Evolutionary conservation across 2,797 vertebrate genomes (phyloP).

Genomic region (Acanthurus tractus): DNA sequence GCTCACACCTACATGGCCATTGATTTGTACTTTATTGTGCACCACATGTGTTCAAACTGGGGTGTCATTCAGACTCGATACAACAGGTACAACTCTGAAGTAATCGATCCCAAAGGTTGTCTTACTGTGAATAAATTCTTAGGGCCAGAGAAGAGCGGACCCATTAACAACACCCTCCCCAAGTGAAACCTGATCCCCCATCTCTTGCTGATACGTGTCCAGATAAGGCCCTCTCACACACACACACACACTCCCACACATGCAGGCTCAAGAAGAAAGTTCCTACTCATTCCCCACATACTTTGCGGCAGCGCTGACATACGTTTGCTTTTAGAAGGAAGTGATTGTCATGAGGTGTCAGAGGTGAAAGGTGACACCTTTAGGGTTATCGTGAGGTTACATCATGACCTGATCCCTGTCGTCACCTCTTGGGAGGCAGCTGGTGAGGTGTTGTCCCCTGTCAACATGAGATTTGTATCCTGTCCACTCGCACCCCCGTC

Average conservation of each 20-base stretch:
- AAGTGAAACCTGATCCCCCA: slow-evolving; percentile 59
- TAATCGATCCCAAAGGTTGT: slow-evolving; percentile 62
- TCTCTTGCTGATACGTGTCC: slow-evolving; percentile 61
- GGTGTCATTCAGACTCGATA: slow-evolving; percentile 56
- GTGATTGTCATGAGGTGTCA: slow-evolving; percentile 67
- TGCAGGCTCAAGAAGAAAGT: slow-evolving; percentile 42
- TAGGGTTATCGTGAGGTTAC: slow-evolving; percentile 71
- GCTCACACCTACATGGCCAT: neutral
- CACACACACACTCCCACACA: slow-evolving; percentile 13
- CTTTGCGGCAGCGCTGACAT: slow-evolving; percentile 40
- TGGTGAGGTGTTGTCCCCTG: slow-evolving; percentile 52
- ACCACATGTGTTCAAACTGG: slow-evolving; percentile 44
- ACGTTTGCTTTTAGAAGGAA: slow-evolving; percentile 69
- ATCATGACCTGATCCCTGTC: slow-evolving; percentile 67
- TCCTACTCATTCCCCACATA: slow-evolving; percentile 38
- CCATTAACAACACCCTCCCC: slow-evolving; percentile 59
- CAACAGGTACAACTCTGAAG: neutral
- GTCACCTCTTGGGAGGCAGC: slow-evolving; percentile 43
- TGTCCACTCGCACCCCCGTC: slow-evolving; percentile 24
- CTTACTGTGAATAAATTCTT: slow-evolving; percentile 46
- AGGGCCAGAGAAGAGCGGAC: slow-evolving; percentile 53
- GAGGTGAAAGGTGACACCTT: slow-evolving; percentile 70
- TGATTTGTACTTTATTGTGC: slow-evolving; percentile 31
- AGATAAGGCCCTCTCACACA: slow-evolving; percentile 48
- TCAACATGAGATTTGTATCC: slow-evolving; percentile 63